Evolutionary conservation across 1,140 invertebrate species (phyloP), one percentile per base, ranked within the genome.

Genomic region (Drosophila teissieri): DNA sequence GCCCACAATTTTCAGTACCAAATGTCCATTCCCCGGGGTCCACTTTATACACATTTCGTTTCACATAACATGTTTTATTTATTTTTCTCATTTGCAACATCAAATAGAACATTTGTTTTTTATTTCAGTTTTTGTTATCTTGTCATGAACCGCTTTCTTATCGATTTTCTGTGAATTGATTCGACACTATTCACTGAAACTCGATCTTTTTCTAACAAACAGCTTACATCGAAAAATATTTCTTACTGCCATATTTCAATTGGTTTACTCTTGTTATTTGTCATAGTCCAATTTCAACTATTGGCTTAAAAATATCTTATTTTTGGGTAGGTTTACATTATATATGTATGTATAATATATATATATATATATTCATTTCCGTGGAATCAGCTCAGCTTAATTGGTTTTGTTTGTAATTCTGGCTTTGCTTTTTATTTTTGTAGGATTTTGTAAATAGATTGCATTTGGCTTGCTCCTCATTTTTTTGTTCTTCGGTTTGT

Each of bases 221-320:
- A 82, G 75, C 83, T 86, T 78, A 86, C 70, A 88, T 86, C 83
- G 83, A 86, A 86, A 86, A 86, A 86, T 86, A 86, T 76, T 80
- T 79, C 53, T 60, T 64, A 80, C 77, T 57, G 62, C 39, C 48
- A 51, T 19, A 36, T 44, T 60, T 67, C 45, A 60, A 31, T 61
- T 62, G 44, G 60, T 58, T 36, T 19, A 27, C 12, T 57, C 24
- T 53, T 34, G 19, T 22, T 58, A n/a, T 54, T 37, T 48, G 7
- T 55, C 22, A 27, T 14, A 39, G 31, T 40, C 37, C 56, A 58
- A 58, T 19, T 19, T 8, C 27, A 45, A 57, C 34, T 15, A 27
- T 72, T 63, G 27, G 45, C 34, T 40, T 60, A 40, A 17, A 49
- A 34, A 69, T 56, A 10, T 46, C 17, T 51, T n/a, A 51, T 3